These are phyloP conservation scores for Corynorhinus townsendii DNA, from an alignment of 2,113 vertebrate species.

Conservation along the genomic window DNA sequence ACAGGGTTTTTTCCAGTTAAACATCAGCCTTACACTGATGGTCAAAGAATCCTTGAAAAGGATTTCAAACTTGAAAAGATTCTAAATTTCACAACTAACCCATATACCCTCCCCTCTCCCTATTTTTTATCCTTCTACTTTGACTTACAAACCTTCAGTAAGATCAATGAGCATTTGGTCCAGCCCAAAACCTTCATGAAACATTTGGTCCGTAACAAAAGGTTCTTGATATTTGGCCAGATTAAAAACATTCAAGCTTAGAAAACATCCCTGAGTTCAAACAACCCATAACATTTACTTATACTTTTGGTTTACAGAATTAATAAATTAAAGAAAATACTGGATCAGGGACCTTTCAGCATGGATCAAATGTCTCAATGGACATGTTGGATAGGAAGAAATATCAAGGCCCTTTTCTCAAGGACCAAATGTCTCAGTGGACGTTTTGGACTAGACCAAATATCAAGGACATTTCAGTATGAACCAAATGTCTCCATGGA, in stretches of 20 bases:
- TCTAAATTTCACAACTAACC: not conserved
- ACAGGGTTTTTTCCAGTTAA: not conserved
- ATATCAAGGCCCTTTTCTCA: not conserved
- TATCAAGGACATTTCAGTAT: not conserved
- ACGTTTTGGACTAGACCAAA: not conserved
- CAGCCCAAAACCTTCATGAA: not conserved
- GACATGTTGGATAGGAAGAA: not conserved
- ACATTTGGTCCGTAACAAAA: not conserved
- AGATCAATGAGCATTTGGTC: not conserved
- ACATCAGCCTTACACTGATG: not conserved
- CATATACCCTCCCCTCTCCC: not conserved
- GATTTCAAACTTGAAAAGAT: not conserved
- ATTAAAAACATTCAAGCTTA: not conserved
- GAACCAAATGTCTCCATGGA: not conserved
- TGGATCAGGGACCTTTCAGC: not conserved
- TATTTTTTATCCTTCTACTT: not conserved
- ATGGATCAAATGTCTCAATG: not conserved
- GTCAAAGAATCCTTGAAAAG: not conserved
- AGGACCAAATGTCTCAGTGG: not conserved
- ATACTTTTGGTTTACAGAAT: not conserved
- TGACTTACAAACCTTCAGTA: not conserved
- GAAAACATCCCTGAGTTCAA: not conserved
- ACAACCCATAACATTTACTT: not conserved
- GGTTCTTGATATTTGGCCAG: not conserved
- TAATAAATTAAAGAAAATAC: not conserved